Evolutionary conservation across 2,888 invertebrate genomes (phyloP).

Genomic region (Sarcophaga rosellei): DNA sequence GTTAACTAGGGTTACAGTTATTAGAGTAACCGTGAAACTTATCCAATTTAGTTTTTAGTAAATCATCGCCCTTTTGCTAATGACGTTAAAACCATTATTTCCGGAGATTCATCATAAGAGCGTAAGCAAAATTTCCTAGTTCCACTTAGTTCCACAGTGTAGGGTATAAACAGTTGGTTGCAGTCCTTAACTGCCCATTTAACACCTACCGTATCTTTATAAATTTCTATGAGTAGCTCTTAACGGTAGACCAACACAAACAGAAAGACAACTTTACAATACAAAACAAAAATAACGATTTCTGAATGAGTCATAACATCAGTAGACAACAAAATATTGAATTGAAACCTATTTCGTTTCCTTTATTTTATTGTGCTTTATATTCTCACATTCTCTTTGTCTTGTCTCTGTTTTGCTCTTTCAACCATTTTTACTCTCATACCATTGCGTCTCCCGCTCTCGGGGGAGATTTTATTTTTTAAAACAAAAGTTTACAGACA

Average conservation of each 20-base stretch:
- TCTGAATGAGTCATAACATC: conserved; percentile 63
- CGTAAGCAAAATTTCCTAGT: too few species aligned
- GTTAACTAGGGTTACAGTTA: too few species aligned
- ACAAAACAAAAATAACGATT: conserved; percentile 24
- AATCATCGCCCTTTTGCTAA: too few species aligned
- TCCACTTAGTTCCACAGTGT: too few species aligned
- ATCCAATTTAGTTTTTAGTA: too few species aligned
- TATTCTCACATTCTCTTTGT: conserved; percentile 1
- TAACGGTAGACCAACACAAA: conserved; percentile 1
- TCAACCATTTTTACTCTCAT: not conserved
- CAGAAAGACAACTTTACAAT: not conserved
- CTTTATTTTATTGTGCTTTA: conserved; percentile 22
- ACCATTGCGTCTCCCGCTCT: not conserved
- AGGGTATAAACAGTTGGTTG: not conserved
- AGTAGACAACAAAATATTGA: conserved; percentile 48
- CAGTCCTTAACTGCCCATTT: conserved; percentile 15
- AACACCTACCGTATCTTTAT: not conserved
- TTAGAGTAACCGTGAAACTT: too few species aligned
- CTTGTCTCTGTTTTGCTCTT: not conserved
- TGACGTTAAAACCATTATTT: too few species aligned
- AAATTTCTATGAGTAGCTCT: not conserved
- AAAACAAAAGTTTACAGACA: conserved; percentile 13
- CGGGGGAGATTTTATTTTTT: not conserved
- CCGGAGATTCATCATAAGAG: too few species aligned
- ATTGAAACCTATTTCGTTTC: conserved; percentile 16